Conservation (phyloP, 1,140 invertebrate genomes). For the Lordiphosa stackelbergi region DNA sequence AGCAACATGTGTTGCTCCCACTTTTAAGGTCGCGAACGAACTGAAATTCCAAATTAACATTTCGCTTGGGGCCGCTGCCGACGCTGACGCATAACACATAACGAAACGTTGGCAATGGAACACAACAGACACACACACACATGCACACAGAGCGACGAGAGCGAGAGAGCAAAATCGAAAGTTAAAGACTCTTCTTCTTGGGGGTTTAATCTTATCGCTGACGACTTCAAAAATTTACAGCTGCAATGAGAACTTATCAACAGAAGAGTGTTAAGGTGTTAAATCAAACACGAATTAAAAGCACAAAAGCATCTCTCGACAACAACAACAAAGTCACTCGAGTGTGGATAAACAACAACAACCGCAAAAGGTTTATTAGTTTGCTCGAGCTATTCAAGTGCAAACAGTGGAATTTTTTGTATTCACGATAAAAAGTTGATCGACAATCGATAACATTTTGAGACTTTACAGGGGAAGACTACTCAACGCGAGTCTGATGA, state of each 20-base stretch:
- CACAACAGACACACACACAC: constrained; percentile 7
- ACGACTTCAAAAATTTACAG: constrained; percentile 22
- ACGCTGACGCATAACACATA: constrained; percentile 8
- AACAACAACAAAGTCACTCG: constrained; percentile 31
- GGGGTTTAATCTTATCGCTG: constrained; percentile 22
- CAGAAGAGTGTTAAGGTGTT: constrained; percentile 31
- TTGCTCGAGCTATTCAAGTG: constrained; percentile 26
- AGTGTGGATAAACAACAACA: constrained; percentile 30
- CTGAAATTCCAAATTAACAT: constrained; percentile 35
- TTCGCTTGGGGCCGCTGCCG: not conserved
- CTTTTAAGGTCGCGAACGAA: constrained; percentile 10
- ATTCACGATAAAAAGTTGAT: too few relatives aligned
- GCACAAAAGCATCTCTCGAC: constrained; percentile 28
- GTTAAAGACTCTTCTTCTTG: not conserved
- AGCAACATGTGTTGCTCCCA: constrained; percentile 7
- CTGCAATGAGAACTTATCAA: constrained; percentile 8
- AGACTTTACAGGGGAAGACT: too few relatives aligned
- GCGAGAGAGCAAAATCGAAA: constrained; percentile 4
- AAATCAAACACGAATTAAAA: constrained; percentile 50
- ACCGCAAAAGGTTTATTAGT: constrained; percentile 17
- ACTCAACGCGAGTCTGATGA: too few relatives aligned
- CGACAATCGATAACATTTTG: too few relatives aligned
- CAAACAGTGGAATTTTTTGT: constrained; percentile 36
- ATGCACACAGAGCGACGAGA: constrained; percentile 7
- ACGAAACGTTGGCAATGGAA: constrained; percentile 22